Conservation (phyloP, 1,140 invertebrate genomes). For the Cydia pomonella region DNA sequence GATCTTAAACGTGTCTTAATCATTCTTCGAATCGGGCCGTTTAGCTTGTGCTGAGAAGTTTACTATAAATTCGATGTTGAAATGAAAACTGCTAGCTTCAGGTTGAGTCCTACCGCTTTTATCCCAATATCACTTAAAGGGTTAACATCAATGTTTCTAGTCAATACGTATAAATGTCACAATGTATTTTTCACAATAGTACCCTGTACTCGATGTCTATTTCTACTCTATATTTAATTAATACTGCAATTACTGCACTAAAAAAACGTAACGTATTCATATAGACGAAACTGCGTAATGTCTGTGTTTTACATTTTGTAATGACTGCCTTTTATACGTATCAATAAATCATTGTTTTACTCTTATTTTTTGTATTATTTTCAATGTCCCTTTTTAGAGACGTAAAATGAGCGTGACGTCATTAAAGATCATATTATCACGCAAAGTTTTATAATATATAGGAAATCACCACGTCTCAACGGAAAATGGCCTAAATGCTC, state of each 20-base stretch:
- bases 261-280: background rate
- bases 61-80: background rate
- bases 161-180: slow-evolving; percentile 36
- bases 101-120: background rate
- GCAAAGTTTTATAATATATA: too few species aligned
- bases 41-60: background rate
- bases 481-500: too few species aligned
- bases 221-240: slow-evolving; percentile 38
- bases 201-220: slow-evolving; percentile 43
- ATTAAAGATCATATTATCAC: too few species aligned
- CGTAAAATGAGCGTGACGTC: too few species aligned
- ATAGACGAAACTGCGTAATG: slow-evolving; percentile 25
- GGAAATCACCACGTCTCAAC: too few species aligned
- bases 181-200: slow-evolving; percentile 19
- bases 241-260: slow-evolving; percentile 21
- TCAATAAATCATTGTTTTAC: slow-evolving; percentile 33
- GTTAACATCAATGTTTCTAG: slow-evolving; percentile 41
- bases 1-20: too few species aligned
- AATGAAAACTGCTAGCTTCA: too few species aligned
- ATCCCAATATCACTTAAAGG: background rate
- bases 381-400: background rate
- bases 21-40: too few species aligned
- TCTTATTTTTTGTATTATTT: background rate
- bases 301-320: slow-evolving; percentile 30
- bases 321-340: slow-evolving; percentile 32